Evolutionary conservation across 2,113 vertebrate species (phyloP).

Genomic region (Cricetomys ansorgei): DNA sequence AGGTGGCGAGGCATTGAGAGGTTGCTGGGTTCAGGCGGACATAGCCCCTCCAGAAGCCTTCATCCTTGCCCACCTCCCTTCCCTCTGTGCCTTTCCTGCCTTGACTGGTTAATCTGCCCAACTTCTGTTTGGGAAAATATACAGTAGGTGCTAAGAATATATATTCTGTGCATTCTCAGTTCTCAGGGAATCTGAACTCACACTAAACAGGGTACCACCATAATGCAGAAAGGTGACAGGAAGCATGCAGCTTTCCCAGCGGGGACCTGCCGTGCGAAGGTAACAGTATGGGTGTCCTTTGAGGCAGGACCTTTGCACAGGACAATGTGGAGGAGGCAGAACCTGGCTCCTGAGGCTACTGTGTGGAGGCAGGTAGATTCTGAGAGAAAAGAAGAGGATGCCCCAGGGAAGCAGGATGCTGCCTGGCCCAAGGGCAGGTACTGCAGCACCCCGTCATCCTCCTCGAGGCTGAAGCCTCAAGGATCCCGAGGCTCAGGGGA

Average conservation of each 20-base stretch:
- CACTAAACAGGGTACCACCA: fast-evolving
- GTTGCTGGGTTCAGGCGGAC: fast-evolving
- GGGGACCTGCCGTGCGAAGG: neutral
- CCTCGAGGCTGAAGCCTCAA: neutral
- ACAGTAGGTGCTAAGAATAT: neutral
- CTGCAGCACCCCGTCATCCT: fast-evolving
- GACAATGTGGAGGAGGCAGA: fast-evolving
- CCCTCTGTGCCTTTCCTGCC: neutral
- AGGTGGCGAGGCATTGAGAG: neutral
- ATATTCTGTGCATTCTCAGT: neutral
- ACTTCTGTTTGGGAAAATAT: neutral
- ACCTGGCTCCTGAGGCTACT: neutral
- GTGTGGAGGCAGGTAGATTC: neutral
- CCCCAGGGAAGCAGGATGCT: neutral
- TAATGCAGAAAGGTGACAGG: fast-evolving
- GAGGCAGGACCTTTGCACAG: neutral
- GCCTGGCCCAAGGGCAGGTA: neutral
- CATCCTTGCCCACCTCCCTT: fast-evolving
- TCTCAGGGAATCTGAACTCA: neutral
- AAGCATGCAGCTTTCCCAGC: neutral
- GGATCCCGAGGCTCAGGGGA: neutral
- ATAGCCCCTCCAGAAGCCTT: neutral
- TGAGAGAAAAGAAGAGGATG: neutral
- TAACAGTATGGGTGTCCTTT: neutral
- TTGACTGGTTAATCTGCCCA: no score